Base-by-base conservation (phyloP, 2,113 vertebrate genomes). In the Neolamprologus ventralis region DNA sequence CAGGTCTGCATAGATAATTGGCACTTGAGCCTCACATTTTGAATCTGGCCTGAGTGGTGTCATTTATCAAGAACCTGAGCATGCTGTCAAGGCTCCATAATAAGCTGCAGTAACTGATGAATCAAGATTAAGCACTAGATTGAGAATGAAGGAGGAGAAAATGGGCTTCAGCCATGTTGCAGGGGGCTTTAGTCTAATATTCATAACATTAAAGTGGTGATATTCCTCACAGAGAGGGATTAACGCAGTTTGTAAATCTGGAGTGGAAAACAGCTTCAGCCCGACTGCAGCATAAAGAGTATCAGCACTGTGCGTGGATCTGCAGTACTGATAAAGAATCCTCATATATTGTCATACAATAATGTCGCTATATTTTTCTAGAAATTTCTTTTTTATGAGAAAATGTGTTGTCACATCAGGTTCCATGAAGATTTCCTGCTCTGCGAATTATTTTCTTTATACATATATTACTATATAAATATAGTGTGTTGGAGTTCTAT, bases 1-100 rank as follows among this genome's bases (percentile, higher is more conserved):
- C 97, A 98, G 98, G 98, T 98, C 98, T 98, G 98, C 98, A 97
- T 97, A 98, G 97, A 99, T 99, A 99, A 99, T 99, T 99, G 98
- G 98, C 98, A 98, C 97, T 99, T 99, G 98, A 98, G 98, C 97
- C 97, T 98, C 97, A 98, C 97, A 97, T 98, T 99, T 98, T 97
- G 98, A 98, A 98, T 98, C 97, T 97, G 98, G 97, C 97, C 97
- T 96, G 97, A 98, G 98, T 97, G 96, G 97, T 97, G 97, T 98
- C 98, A 99, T 99, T 98, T 98, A 99, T 99, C 98, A 99, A 97
- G 96, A 97, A 95, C 96, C 95, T 95, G 96, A 96, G 97, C 97
- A 95, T 92, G 96, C 98, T 99, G 98, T 99, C 98, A 98, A 96
- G 95, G 95, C 97, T 96, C 95, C 95, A 96, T 98, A 98, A 98